phyloP scores from a whole-genome alignment of 2,888 invertebrate genomes.

The Acronicta leporina region DNA sequence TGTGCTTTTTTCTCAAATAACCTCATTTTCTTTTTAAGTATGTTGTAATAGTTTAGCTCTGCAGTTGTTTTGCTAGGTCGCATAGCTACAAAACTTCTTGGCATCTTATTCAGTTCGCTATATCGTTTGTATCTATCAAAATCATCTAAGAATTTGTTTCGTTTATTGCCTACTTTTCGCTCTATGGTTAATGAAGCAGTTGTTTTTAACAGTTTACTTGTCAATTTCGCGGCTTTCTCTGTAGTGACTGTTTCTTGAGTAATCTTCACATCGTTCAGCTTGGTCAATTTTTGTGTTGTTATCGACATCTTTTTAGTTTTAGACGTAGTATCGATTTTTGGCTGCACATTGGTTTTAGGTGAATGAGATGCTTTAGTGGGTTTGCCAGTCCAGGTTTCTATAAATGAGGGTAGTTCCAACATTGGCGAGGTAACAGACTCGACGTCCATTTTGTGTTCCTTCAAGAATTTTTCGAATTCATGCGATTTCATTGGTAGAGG shows the following conservation, averaged over 20 bases:
- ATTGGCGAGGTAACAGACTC: conserved; percentile 68
- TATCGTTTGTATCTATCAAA: conserved; percentile 27
- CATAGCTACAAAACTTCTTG: neutral
- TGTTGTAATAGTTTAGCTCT: conserved; percentile 31
- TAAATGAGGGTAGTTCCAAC: conserved; percentile 32
- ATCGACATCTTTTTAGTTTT: neutral
- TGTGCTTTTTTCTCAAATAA: conserved; percentile 28
- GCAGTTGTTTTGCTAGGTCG: neutral
- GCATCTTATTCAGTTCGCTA: neutral
- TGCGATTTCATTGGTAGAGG: conserved; percentile 73
- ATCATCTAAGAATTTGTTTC: neutral
- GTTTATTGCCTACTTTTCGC: neutral
- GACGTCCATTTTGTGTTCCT: conserved; percentile 69
- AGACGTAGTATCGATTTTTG: neutral
- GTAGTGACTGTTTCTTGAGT: neutral
- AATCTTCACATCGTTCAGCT: neutral
- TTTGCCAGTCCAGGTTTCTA: neutral
- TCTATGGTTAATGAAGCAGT: fast-evolving
- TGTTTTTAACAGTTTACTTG: neutral
- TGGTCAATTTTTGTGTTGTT: neutral
- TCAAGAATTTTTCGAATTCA: conserved; percentile 74
- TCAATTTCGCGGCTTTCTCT: neutral
- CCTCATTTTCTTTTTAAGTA: conserved; percentile 28
- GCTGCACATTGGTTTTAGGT: neutral
- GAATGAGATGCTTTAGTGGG: neutral